Evolutionary conservation across 2,113 vertebrate species (phyloP), one percentile per base, ranked within the genome.

Genomic region (Dasyurus viverrinus): DNA sequence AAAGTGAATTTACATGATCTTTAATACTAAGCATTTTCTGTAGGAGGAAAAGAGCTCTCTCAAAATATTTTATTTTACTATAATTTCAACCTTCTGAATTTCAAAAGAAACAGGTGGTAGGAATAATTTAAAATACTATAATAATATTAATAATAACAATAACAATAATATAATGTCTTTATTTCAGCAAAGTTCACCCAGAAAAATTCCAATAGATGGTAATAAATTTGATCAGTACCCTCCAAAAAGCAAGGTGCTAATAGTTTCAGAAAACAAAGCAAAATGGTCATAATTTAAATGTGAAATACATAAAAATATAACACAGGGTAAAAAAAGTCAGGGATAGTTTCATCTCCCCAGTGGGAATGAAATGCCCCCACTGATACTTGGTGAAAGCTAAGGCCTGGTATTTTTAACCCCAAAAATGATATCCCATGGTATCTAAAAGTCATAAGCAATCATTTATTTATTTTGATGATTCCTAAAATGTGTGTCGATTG

Each of bases 251-350:
- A 94, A 90, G n/a, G 1, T 48, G 42, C n/a, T 42, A 42, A 84
- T 42, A 2, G 27, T 50, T 96, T 94, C 54, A 91, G 95, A 94
- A 52, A 94, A 14, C 47, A 95, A 96, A 92, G 12, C 24, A 89
- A 7, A 24, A 95, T 19, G 90, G 94, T 4, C 91, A 84, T 53
- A 95, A 93, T 60, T 57, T 89, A 46, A 57, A 16, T 30, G 2
- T 84, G 3, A 19, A 57, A 6, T 54, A 54, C 19, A 22, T 55
- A 76, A 91, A 92, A 57, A 90, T 10, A 84, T 4, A 10, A 54
- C 12, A 3, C 2, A 27, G 46, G 42, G 36, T 42, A 60, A 48
- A 68, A 68, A 57, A 94, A 76, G 22, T 76, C 89, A 53, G 76
- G 46, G 16, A 12, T 76, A 76, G 36, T n/a, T 26, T 92, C 22